These are phyloP conservation scores for Amblyopsis rosae DNA, from an alignment of 2,113 vertebrate genomes.

Conservation along the genomic window DNA sequence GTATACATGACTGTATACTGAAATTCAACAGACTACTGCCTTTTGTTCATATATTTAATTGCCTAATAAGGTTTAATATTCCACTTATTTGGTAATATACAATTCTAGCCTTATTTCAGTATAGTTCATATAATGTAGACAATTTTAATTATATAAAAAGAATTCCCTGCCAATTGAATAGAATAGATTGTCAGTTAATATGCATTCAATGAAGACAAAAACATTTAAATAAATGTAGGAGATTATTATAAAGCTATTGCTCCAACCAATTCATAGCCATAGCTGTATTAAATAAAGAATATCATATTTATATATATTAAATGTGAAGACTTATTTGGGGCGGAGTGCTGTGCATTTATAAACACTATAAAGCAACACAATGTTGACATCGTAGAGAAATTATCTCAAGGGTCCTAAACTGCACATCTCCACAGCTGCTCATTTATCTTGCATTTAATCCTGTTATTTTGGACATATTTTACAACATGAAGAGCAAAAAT, in stretches of 20 bases:
- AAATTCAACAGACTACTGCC: too few species aligned
- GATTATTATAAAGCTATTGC: neutral
- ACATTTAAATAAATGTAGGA: too few species aligned
- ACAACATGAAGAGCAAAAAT: slow-evolving; percentile 47
- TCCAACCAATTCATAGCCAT: neutral
- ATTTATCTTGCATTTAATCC: slow-evolving; percentile 46
- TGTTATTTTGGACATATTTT: slow-evolving; percentile 47
- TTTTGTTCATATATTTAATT: too few species aligned
- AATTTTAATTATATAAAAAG: too few species aligned
- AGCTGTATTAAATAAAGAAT: neutral
- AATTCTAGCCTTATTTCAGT: too few species aligned
- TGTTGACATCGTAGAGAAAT: neutral
- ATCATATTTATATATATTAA: neutral
- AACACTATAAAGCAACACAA: neutral
- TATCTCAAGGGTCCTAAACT: slow-evolving; percentile 5
- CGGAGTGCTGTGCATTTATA: neutral
- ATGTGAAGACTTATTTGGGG: neutral
- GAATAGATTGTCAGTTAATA: too few species aligned
- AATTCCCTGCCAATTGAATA: too few species aligned
- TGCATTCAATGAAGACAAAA: too few species aligned
- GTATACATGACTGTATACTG: too few species aligned
- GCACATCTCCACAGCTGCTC: slow-evolving; percentile 3
- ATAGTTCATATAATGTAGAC: too few species aligned
- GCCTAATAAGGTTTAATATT: too few species aligned
- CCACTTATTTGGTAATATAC: too few species aligned